Evolutionary conservation across 2,113 vertebrate genomes (phyloP).

Genomic region (Sclerurus mexicanus): DNA sequence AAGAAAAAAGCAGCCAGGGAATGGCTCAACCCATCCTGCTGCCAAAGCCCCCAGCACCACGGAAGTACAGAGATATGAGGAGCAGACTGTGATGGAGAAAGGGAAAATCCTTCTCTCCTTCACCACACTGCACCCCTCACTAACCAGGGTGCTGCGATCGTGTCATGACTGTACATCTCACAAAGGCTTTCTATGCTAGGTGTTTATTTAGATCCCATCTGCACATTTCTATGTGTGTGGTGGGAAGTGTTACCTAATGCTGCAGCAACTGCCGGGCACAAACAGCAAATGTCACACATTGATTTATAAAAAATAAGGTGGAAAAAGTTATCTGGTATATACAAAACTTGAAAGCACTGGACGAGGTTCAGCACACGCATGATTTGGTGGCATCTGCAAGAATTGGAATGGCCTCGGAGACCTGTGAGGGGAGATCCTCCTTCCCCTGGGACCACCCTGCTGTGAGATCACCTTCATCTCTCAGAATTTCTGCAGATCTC

Average conservation of each 20-base stretch:
- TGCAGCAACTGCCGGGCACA: background rate
- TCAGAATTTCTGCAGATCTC: background rate
- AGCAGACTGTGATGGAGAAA: background rate
- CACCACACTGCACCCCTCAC: background rate
- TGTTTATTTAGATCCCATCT: background rate
- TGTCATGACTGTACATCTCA: accelerated
- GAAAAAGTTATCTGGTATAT: background rate
- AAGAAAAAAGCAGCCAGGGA: background rate
- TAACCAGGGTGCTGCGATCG: accelerated
- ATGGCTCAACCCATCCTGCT: background rate
- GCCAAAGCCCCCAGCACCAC: background rate
- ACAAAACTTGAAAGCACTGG: background rate
- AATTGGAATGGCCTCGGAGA: background rate
- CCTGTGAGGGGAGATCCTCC: background rate
- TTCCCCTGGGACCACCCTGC: background rate
- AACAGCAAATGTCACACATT: background rate
- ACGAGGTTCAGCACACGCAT: background rate
- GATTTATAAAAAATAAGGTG: background rate
- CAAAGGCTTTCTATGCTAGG: background rate
- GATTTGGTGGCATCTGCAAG: background rate
- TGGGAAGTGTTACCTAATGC: background rate
- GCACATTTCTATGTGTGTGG: background rate
- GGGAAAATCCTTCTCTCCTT: background rate
- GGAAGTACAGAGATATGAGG: accelerated
- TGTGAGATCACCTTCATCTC: background rate